These are phyloP conservation scores for Zaprionus ornatus DNA, from an alignment of 1,140 invertebrate genomes.

Conservation along the genomic window DNA sequence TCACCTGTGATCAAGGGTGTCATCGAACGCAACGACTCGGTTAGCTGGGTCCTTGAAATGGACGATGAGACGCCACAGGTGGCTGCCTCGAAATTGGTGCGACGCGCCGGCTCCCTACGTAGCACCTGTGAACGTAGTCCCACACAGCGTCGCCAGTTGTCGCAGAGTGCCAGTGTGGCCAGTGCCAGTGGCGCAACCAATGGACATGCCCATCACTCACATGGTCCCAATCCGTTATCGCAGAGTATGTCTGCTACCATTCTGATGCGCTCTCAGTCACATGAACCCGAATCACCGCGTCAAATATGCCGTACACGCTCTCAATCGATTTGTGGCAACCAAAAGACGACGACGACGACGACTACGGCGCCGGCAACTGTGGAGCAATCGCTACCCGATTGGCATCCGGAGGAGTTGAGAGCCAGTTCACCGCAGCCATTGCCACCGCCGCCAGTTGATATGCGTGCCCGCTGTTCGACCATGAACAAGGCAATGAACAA, in stretches of 20 bases:
- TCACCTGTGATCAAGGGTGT: slow-evolving; percentile 90
- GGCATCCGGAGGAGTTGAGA: slow-evolving; percentile 43
- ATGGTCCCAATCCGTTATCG: slow-evolving; percentile 83
- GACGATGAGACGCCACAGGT: slow-evolving; percentile 88
- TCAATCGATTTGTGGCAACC: slow-evolving; percentile 68
- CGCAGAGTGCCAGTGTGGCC: slow-evolving; percentile 60
- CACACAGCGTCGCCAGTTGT: slow-evolving; percentile 82
- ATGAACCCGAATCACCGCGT: slow-evolving; percentile 29
- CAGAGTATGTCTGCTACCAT: slow-evolving; percentile 86
- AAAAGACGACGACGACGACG: not conserved
- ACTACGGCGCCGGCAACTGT: not conserved
- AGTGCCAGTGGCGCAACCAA: slow-evolving; percentile 25
- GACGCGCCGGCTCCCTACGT: slow-evolving; percentile 85
- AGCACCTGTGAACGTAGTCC: slow-evolving; percentile 71
- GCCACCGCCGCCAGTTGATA: slow-evolving; percentile 27
- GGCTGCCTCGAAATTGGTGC: slow-evolving; percentile 86
- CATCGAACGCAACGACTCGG: slow-evolving; percentile 92
- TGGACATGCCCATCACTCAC: slow-evolving; percentile 22
- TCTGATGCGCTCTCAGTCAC: slow-evolving; percentile 49
- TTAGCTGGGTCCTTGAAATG: slow-evolving; percentile 92
- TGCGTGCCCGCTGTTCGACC: slow-evolving; percentile 65
- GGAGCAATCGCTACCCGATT: slow-evolving; percentile 32
- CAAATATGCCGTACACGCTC: slow-evolving; percentile 68
- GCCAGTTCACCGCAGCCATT: slow-evolving; percentile 62
- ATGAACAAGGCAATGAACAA: slow-evolving; percentile 70